Percentiles rank a stretch among this genome's conserved stretches.
phyloP scores from a whole-genome alignment of 2,888 invertebrate genomes.

The Metellina segmentata region DNA sequence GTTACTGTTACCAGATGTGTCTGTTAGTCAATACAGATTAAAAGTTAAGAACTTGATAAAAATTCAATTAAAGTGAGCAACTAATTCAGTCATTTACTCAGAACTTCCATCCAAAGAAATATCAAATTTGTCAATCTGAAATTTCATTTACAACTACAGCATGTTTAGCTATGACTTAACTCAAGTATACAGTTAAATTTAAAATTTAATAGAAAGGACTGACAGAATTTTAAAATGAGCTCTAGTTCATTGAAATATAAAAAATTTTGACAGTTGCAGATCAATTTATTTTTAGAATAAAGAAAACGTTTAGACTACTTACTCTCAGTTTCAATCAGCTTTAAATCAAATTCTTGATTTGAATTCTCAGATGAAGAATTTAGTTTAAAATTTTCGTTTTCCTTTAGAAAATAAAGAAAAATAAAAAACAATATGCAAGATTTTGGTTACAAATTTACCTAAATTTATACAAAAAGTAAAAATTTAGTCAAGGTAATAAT shows the following conservation, averaged over 20 bases:
- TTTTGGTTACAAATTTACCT: neutral
- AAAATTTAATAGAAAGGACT: neutral
- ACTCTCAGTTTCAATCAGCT: conserved; percentile 81
- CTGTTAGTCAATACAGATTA: too few species aligned
- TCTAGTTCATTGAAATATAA: neutral
- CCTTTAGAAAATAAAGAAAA: conserved; percentile 81
- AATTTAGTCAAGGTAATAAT: neutral
- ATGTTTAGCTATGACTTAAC: too few species aligned
- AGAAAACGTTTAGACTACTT: conserved; percentile 76
- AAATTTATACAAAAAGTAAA: neutral
- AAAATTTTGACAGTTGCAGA: too few species aligned
- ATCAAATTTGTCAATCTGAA: too few species aligned
- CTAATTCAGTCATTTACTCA: too few species aligned
- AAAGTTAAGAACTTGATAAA: too few species aligned
- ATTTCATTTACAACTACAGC: too few species aligned
- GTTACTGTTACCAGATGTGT: too few species aligned
- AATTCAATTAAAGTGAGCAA: too few species aligned
- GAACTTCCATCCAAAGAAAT: too few species aligned
- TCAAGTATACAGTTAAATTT: conserved; percentile 79
- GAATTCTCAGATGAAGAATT: conserved; percentile 82
- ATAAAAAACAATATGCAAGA: conserved; percentile 2
- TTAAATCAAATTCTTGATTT: conserved; percentile 83
- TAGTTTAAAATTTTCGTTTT: conserved; percentile 83
- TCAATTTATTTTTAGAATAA: neutral
- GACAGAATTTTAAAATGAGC: neutral